Base-by-base conservation (phyloP, 2,113 vertebrate species). In the Cyprinus carpio region DNA sequence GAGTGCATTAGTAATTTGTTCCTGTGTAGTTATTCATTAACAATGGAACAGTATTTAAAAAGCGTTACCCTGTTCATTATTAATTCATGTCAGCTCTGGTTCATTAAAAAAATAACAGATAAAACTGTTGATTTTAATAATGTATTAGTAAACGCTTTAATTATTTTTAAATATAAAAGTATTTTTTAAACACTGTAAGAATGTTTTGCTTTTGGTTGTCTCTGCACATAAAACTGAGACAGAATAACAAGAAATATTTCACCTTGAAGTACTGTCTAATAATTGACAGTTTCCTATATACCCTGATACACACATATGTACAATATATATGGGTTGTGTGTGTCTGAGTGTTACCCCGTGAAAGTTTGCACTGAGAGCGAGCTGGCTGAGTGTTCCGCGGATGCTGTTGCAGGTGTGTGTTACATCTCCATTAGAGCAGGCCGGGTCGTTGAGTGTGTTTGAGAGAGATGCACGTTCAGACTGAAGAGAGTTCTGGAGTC, bases 381-480 rank as follows among this genome's bases (percentile, higher is more conserved):
- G 94, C 0, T 95, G 94, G 81, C 64, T 18, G 4, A 99, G 92
- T 0, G 95, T 94, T 54, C 89, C 74, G 23, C 91, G 94, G 89
- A 99, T 94, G 89, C 84, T 81, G 54, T 87, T 91, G 81, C 98
- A 99, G n/a, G 92, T 95, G 46, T 87, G 92, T 0, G 93, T 89
- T 9, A 91, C 93, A 0, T 94, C 91, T 9, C 91, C 84, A 0
- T 74, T 89, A 7, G 82, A 90, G 92, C 98, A 99, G 0, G 94
- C 92, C 0, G 95, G 93, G 88, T 96, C 95, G 0, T 85, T 94
- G 64, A 99, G 94, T 0, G 96, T 96, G 84, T 93, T 94, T 88
- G 92, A 93, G 2, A 99, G 89, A 27, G 93, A 94, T 0, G 84
- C 69, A 2, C 93, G 95, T 72, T 95, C 95, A 0, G 88, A 85